Evolutionary conservation across 2,113 vertebrate species (phyloP), one percentile per base, ranked within the genome.

Genomic region (Oryzias woworae): DNA sequence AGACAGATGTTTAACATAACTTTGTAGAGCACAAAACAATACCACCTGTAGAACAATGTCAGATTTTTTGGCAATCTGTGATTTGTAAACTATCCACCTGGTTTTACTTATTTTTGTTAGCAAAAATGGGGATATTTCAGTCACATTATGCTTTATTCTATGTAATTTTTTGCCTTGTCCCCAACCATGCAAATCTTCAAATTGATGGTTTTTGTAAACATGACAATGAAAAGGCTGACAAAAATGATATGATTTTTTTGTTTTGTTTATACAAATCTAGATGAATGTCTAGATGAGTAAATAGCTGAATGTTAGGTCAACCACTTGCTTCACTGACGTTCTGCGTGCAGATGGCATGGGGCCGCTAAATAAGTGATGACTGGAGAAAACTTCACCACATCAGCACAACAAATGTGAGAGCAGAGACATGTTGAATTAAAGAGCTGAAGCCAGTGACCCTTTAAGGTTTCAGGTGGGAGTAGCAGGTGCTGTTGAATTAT

Each of bases 341-440:
- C 4, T 46, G 45, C 26, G 13, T 7, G 26, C 50, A 69, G 50
- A 44, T 47, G 22, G 57, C 46, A 63, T 23, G 63, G 59, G 73
- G 79, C 63, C 60, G 0, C 68, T 78, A 67, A 86, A 77, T 85
- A 80, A 70, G 65, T 77, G n/a, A 85, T 71, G 53, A 52, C 66
- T 6, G 52, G 28, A 54, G 66, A 49, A 56, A 63, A 49, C 53
- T 60, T 53, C 18, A 66, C 53, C 18, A 64, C 58, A 64, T 57
- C 62, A 72, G 58, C 31, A 57, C 13, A 49, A 64, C 18, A 78
- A 61, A 68, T 17, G 48, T 31, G 45, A 58, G 36, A 22, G 2
- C 53, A 45, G 13, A 61, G 28, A 20, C 13, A 13, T 60, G 5
- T 14, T n/a, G 54, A 48, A 61, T 23, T n/a, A 7, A 2, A 15